Evolutionary conservation across 2,888 invertebrate species (phyloP), one percentile per base, ranked within the genome.

Genomic region (Cremastinae sp.): DNA sequence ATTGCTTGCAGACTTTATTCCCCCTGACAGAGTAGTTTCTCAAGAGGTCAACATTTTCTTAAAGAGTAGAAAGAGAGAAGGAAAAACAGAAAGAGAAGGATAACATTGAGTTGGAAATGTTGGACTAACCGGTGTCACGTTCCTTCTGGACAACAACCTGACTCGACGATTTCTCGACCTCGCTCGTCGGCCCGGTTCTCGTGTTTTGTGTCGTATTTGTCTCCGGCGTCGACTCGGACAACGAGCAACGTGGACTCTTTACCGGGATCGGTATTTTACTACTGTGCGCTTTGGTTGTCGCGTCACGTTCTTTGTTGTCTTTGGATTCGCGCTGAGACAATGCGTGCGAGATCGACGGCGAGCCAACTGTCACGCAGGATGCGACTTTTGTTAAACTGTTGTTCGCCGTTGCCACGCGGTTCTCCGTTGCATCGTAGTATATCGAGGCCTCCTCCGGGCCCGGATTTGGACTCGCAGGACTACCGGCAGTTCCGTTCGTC

Each of bases 401-500:
- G 62, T 87, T 88, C 41, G 82, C 83, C 36, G 83, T 83, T 38
- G 82, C 47, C 36, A 28, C 81, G 18, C 92, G 92, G 84, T 94
- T 94, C 81, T 95, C 95, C 0, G 95, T 93, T 2, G 95, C 95
- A 90, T 96, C 96, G 87, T 95, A 96, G 89, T 96, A 96, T 12
- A 95, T 91, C 5, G 96, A 95, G 5, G 93, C 91, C 75, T 96
- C 96, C 68, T 95, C 95, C 78, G 92, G 91, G 81, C 93, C 94
- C 28, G 93, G 92, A 91, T 92, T 91, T 73, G 90, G 91, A 85
- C 90, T 90, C 20, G 88, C 88, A 47, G 90, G 89, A 79, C 88
- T 90, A 45, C 86, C 87, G 51, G 84, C 81, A 9, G 85, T 87
- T 61, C 90, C 90, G 54, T 90, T 90, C 5, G 86, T 85, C 73